Percentiles rank a stretch among this genome's conserved stretches.
These are phyloP conservation scores for Pseudomugil tenellus DNA, from an alignment of 2,797 vertebrate species.

Conservation along the genomic window DNA sequence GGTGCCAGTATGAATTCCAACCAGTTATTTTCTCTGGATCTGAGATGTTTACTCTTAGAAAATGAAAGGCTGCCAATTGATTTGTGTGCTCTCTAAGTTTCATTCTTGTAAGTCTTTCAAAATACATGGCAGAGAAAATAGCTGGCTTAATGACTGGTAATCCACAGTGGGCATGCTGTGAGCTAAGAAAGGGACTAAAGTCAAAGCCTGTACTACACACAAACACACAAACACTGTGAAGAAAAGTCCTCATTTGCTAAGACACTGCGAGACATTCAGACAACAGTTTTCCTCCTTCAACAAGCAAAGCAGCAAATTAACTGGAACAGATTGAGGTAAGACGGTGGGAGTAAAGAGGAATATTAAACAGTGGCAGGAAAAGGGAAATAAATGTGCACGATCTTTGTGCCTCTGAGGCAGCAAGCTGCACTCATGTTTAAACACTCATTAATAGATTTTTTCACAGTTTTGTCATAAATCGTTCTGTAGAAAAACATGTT, in stretches of 20 bases:
- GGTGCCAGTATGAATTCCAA: constrained; percentile 44
- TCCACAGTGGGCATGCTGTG: constrained; percentile 36
- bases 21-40: constrained; percentile 42
- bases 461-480: neutral
- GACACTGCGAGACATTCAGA: neutral
- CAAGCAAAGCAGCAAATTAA: constrained; percentile 6
- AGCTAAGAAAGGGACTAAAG: constrained; percentile 29
- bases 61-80: constrained; percentile 35
- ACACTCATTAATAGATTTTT: neutral
- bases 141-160: constrained; percentile 40
- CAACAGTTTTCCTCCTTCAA: neutral
- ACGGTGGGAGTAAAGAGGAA: neutral
- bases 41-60: constrained; percentile 34
- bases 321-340: constrained; percentile 1
- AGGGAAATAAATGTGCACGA: constrained; percentile 3
- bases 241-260: constrained; percentile 15
- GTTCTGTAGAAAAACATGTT: too few relatives aligned
- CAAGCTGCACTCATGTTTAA: neutral
- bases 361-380: neutral
- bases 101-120: constrained; percentile 27
- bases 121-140: constrained; percentile 26
- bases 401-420: neutral
- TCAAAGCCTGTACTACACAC: constrained; percentile 11
- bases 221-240: neutral
- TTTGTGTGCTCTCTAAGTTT: constrained; percentile 29